Evolutionary conservation across 2,888 invertebrate species (phyloP), one percentile per base, ranked within the genome.

Genomic region (Drosophila mayaguana): DNA sequence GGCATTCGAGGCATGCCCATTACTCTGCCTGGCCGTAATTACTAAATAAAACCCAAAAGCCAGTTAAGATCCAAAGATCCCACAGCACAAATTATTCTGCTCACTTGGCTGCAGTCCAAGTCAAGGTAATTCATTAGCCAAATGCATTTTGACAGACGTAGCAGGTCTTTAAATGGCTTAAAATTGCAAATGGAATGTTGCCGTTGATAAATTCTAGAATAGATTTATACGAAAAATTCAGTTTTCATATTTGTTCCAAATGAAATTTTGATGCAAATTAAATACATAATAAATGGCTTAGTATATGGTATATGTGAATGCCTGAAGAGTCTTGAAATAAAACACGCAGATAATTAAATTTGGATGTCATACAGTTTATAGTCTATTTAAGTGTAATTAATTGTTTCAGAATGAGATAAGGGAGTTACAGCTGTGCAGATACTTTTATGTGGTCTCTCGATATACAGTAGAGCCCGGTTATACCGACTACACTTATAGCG

Each of bases 11-110:
- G 9, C 28, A 12, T 8, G 16, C n/a, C 45, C 34, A 77, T 60
- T 66, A 66, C 59, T 73, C 72, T 68, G 14, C 42, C 18, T 38
- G 69, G 46, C 62, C 62, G 60, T 51, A 62, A 64, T 78, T 63
- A 79, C 50, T 53, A 60, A 57, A 74, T 70, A 56, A 42, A 63
- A 22, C 36, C 34, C 38, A 22, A 55, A 61, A 57, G 11, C 48
- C 65, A 63, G 55, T 50, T 74, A 62, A 78, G 55, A 40, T 53
- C 75, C 2, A 16, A 20, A 56, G 22, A 48, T 64, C 40, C 38
- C 32, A 54, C 61, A 25, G 22, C n/a, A 66, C 54, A 62, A 54
- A 62, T 56, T 48, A 56, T 55, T 68, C 65, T 51, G 57, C 40
- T 54, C 77, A 32, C 9, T 32, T 32, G 32, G 32, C 67, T 48